Evolutionary conservation across 2,113 vertebrate species (phyloP), one percentile per base, ranked within the genome.

Genomic region (Oceanites oceanicus): DNA sequence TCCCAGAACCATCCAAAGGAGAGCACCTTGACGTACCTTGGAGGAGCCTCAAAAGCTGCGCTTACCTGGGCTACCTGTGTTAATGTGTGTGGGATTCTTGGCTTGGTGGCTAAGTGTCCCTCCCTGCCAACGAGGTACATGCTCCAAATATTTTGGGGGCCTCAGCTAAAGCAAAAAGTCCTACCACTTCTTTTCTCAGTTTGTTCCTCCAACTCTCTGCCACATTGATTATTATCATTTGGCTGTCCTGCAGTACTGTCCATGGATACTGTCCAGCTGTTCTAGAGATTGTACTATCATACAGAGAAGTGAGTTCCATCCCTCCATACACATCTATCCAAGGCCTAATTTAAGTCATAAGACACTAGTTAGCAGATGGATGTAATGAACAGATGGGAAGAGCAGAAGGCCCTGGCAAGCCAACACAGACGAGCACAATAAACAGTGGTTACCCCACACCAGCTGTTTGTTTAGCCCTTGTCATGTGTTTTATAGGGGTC

Each of bases 11-110:
- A 65, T 50, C 4, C 29, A 20, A 83, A 42, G 0, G 0, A 65
- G 14, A 76, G 32, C 3, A 3, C n/a, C 12, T 40, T 52, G 5
- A 42, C 0, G 0, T 6, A 49, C 8, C 7, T 44, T 21, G 23
- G 16, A 58, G 40, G 14, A 76, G 6, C 29, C 22, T 55, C 22
- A 76, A 86, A 76, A 58, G 5, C 7, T 45, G 11, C 3, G 2
- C 12, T 76, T 0, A 18, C 34, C 50, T 72, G 34, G 49, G 19
- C 36, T 66, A 38, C 14, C 34, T 71, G 26, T 30, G 20, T 49
- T 47, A 55, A 49, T 8, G 12, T 23, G 10, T 26, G 30, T 19
- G 62, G 45, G 9, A 50, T 27, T 34, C 50, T 40, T 86, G 52
- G 6, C 18, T 36, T 52, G 21, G 25, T 72, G 49, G 14, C 19